Base-by-base conservation (phyloP, 53 echinoderm and acorn worm species). In the Apostichopus leukothele region DNA sequence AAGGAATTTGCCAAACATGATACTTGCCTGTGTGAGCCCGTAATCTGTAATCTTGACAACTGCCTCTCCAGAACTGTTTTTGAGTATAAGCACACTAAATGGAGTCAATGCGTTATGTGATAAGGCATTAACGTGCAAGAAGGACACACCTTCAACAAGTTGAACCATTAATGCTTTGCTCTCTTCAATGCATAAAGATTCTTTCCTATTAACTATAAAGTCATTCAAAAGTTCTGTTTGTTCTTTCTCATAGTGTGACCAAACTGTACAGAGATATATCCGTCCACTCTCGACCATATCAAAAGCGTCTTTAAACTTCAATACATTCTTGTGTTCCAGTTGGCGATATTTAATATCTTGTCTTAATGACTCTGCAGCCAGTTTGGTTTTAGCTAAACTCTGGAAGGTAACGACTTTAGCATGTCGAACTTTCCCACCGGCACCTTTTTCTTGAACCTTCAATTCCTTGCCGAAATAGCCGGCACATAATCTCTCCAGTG, bases 391-490 rank as follows among this genome's bases (percentile, higher is more conserved):
- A 10, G 88, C 91, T 74, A 80, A 50, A 77, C 89, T 93, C 19
- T 68, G 78, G 74, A 94, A 94, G 39, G 88, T 90, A 23, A 97
- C 91, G 54, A 95, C 90, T 67, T 97, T 95, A 50, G 90, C 93
- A 19, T 60, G 60, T 55, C 95, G 89, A 11, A 90, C 90, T 73
- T 91, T 95, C 50, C 86, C 91, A 27, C 83, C 80, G 71, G 85
- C 76, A 9, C 89, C 78, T 61, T 89, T 92, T 90, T 97, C 94
- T 53, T 84, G 88, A 16, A 91, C 88, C 5, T 86, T 89, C 68
- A 96, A 89, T 74, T 95, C 94, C 68, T 90, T 89, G 18, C 97
- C 97, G 90, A 95, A 97, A 76, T 94, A 97, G 39, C 97, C 97
- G 57, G 90, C 90, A 14, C 95, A 89, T 53, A 97, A 61, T 78